Conservation (phyloP, 1,140 invertebrate species). For the Drosophila fuyamai region DNA sequence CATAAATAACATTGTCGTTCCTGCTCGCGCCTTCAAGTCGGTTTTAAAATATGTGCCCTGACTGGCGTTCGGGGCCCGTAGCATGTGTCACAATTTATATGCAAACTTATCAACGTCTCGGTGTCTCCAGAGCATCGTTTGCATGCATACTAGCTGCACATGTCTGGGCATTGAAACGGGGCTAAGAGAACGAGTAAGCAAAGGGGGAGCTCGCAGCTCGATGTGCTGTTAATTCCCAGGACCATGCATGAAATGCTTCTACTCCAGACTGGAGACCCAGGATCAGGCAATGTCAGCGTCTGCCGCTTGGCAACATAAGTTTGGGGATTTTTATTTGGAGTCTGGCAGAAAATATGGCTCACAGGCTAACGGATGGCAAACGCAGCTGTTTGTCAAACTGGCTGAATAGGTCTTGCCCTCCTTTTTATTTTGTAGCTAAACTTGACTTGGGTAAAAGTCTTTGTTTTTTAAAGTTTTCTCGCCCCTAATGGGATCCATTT, state of each 20-base stretch:
- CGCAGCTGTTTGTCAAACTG: slow-evolving; percentile 74
- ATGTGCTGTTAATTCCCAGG: slow-evolving; percentile 78
- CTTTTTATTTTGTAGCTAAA: background rate
- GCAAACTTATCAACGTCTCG: slow-evolving; percentile 80
- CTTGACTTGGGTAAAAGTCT: slow-evolving; percentile 4
- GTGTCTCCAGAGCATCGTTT: slow-evolving; percentile 74
- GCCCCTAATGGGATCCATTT: slow-evolving; percentile 28
- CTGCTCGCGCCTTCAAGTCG: slow-evolving; percentile 23
- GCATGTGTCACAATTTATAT: slow-evolving; percentile 80
- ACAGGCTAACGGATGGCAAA: slow-evolving; percentile 78
- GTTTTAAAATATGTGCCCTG: slow-evolving; percentile 52
- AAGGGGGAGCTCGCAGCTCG: slow-evolving; percentile 32
- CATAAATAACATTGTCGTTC: slow-evolving; percentile 65
- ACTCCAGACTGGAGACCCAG: slow-evolving; percentile 17
- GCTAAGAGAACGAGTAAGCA: slow-evolving; percentile 4
- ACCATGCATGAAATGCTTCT: slow-evolving; percentile 39
- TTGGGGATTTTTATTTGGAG: slow-evolving; percentile 80
- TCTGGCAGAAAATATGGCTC: slow-evolving; percentile 76
- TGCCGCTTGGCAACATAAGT: slow-evolving; percentile 69
- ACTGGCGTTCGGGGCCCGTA: slow-evolving; percentile 10
- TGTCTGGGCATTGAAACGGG: slow-evolving; percentile 19
- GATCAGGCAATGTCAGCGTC: slow-evolving; percentile 47
- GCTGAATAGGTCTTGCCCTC: slow-evolving; percentile 2
- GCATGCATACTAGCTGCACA: slow-evolving; percentile 59
- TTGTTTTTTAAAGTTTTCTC: slow-evolving; percentile 55